These are phyloP conservation scores for Daubentonia madagascariensis DNA, from an alignment of 2,113 vertebrate genomes.

Conservation along the genomic window DNA sequence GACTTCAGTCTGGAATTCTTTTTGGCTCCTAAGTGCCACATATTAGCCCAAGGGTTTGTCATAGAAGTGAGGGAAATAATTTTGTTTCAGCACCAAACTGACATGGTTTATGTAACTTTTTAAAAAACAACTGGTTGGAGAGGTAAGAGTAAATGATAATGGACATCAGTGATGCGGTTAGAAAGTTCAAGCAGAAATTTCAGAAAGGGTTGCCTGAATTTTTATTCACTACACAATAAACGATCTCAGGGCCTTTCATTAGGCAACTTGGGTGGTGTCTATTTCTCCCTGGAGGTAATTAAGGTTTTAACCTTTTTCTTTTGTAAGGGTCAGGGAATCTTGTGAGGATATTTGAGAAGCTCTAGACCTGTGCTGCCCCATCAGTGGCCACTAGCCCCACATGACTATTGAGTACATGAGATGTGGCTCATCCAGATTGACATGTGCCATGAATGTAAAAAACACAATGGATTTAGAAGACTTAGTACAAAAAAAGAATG, in stretches of 20 bases:
- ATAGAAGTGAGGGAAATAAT: neutral
- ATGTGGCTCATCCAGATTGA: neutral
- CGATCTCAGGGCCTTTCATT: neutral
- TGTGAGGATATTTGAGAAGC: neutral
- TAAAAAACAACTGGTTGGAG: neutral
- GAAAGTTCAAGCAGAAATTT: neutral
- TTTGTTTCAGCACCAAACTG: conserved; percentile 54
- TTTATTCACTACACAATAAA: neutral
- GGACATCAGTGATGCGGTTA: neutral
- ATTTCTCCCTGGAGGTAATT: conserved; percentile 13
- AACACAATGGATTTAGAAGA: neutral
- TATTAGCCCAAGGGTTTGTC: neutral
- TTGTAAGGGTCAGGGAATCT: neutral
- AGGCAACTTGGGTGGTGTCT: neutral
- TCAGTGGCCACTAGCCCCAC: neutral
- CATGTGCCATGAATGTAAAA: neutral
- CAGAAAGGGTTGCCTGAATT: neutral
- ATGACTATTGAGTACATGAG: neutral
- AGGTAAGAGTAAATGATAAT: neutral
- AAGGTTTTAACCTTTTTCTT: neutral
- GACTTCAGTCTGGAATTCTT: neutral
- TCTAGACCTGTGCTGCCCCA: neutral
- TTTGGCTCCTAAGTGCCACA: neutral
- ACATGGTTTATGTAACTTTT: neutral
- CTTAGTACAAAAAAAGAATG: neutral